These are phyloP conservation scores for Cetoscarus ocellatus DNA, from an alignment of 2,797 vertebrate genomes.

Conservation along the genomic window DNA sequence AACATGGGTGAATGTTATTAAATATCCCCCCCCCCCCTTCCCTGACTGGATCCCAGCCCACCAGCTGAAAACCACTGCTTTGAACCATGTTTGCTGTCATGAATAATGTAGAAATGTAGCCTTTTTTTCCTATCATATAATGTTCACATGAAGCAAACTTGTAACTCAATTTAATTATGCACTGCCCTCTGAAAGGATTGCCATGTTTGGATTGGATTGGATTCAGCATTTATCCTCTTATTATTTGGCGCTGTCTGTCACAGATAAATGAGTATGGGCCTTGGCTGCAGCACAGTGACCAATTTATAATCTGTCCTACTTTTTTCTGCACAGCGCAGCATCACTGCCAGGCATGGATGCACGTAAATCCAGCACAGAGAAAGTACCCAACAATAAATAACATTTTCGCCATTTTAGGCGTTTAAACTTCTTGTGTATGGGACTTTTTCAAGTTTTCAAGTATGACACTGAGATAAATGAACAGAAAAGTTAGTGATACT, in stretches of 20 bases:
- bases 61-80: no score
- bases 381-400: background rate
- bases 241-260: conserved; percentile 68
- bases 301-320: conserved; percentile 72
- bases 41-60: no score
- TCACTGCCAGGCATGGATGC: conserved; percentile 20
- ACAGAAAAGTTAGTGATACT: background rate
- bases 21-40: no score
- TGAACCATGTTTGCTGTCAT: conserved; percentile 2
- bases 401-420: background rate
- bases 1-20: no score
- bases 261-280: conserved; percentile 59
- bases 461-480: background rate
- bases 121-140: conserved; percentile 12
- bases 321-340: conserved; percentile 35
- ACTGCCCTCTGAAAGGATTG: conserved; percentile 42
- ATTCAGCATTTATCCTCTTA: conserved; percentile 69
- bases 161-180: conserved; percentile 62
- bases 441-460: conserved; percentile 10
- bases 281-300: conserved; percentile 51
- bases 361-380: conserved; percentile 9
- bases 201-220: conserved; percentile 57
- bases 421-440: background rate
- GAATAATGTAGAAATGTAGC: conserved; percentile 22
- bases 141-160: conserved; percentile 15